A percentile compares a stretch with the other conserved stretches of the same genome.
Evolutionary conservation across 2,888 invertebrate species (phyloP).

Genomic region (Helicoverpa assulta): DNA sequence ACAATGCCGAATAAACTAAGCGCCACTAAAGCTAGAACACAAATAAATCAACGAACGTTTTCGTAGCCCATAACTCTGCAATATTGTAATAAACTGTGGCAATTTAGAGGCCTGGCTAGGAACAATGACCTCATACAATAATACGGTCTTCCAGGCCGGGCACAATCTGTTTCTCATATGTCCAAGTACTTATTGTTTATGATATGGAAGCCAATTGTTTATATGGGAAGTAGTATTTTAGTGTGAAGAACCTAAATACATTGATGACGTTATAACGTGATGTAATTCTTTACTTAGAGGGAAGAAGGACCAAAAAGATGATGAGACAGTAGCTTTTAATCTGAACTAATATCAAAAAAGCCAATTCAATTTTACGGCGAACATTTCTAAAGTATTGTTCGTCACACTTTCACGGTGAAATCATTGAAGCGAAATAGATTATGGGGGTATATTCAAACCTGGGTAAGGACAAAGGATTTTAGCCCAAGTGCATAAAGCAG

Average conservation of each 20-base stretch:
- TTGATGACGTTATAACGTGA: neutral
- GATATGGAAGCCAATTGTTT: constrained; percentile 26
- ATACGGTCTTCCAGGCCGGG: constrained; percentile 75
- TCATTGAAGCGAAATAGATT: no score
- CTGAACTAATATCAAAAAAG: neutral
- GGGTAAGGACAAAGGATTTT: no score
- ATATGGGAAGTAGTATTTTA: constrained; percentile 16
- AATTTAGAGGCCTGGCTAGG: constrained; percentile 79
- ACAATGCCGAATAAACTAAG: constrained; percentile 7
- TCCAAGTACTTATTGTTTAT: constrained; percentile 57
- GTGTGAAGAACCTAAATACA: neutral
- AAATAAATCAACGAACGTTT: constrained; percentile 46
- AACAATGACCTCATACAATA: constrained; percentile 85
- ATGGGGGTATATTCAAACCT: no score
- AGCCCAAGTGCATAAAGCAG: no score
- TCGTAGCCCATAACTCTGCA: constrained; percentile 54
- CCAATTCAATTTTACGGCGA: no score
- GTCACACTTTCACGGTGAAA: no score
- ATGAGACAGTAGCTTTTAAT: neutral
- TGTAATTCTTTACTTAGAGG: neutral
- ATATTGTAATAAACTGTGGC: constrained; percentile 72
- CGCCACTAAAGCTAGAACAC: constrained; percentile 32
- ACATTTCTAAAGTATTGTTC: no score
- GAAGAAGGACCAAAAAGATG: neutral
- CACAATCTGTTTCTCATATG: constrained; percentile 74